A percentile compares a stretch with the other conserved stretches of the same genome.
These are phyloP conservation scores for Cotesia vestalis DNA, from an alignment of 1,140 invertebrate species.

Conservation along the genomic window DNA sequence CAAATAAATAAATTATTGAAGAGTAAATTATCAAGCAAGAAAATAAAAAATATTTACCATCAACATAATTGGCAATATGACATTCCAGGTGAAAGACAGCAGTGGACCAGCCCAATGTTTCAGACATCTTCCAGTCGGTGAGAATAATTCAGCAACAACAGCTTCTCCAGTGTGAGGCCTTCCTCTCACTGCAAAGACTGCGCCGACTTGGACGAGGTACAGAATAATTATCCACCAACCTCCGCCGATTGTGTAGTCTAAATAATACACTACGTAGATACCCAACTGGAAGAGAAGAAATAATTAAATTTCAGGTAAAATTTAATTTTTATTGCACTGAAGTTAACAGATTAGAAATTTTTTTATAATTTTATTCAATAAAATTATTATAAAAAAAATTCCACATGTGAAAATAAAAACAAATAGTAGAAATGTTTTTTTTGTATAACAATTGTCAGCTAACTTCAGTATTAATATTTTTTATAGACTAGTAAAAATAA, in stretches of 20 bases:
- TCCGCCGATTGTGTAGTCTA: constrained; percentile 84
- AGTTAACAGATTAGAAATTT: not conserved
- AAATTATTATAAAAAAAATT: no score
- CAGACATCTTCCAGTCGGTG: constrained; percentile 66
- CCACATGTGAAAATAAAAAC: no score
- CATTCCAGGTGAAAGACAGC: constrained; percentile 89
- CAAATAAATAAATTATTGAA: constrained; percentile 41
- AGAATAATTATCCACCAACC: constrained; percentile 87
- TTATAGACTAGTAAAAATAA: no score
- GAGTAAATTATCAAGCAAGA: not conserved
- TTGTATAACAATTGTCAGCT: no score
- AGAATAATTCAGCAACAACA: constrained; percentile 76
- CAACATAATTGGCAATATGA: constrained; percentile 79
- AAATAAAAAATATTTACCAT: constrained; percentile 67
- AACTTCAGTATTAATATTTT: no score
- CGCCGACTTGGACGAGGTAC: constrained; percentile 79
- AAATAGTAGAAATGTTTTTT: no score
- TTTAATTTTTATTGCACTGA: not conserved
- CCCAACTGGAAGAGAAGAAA: constrained; percentile 71
- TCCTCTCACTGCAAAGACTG: constrained; percentile 83
- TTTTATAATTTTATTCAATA: not conserved
- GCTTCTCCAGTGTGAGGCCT: constrained; percentile 85
- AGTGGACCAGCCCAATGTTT: constrained; percentile 73
- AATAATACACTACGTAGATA: constrained; percentile 84
- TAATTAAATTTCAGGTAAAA: not conserved